Base-by-base conservation (phyloP, 2,888 invertebrate genomes). In the Platypus cylindrus region DNA sequence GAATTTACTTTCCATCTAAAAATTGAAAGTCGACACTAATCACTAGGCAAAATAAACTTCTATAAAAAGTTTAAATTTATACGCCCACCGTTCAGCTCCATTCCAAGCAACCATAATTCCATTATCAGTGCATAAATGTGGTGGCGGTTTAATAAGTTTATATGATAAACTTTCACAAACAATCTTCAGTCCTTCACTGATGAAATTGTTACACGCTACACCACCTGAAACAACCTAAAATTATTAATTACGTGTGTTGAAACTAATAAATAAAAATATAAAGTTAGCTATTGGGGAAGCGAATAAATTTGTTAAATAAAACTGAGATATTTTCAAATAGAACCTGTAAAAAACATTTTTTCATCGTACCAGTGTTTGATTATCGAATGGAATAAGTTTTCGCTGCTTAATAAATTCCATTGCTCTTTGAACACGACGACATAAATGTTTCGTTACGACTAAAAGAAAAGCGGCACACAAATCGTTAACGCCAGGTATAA, bases 81-180 rank as follows among this genome's bases (percentile, higher is more conserved):
- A n/a, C n/a, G 14, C 8, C 32, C 74, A 69, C 59, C 75, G 80
- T 63, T 95, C 94, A 32, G 91, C 66, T 5, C 90, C 95, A 68
- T 94, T 94, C 94, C 97, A 97, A 12, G 97, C 97, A 50, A 98
- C 87, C 98, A 98, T 98, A 18, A 93, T 73, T 5, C 97, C 98
- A 70, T 98, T 98, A 59, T 98, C 98, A 0, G 91, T 93, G 58
- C 98, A 98, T 7, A 91, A 69, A 52, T 72, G 69, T 14, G 81
- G 75, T 3, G 89, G 83, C 9, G 95, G 93, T 37, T 83, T 71
- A 36, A 73, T 66, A 3, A 86, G 64, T 51, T 65, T 65, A 50
- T 75, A 86, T 1, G 68, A 71, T 50, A 70, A 67, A 47, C 73
- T 67, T 11, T 66, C 52, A 46, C 85, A 81, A 42, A 93, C 57